These are phyloP conservation scores for Drepanosiphum platanoidis DNA, from an alignment of 2,888 invertebrate species.

Conservation along the genomic window DNA sequence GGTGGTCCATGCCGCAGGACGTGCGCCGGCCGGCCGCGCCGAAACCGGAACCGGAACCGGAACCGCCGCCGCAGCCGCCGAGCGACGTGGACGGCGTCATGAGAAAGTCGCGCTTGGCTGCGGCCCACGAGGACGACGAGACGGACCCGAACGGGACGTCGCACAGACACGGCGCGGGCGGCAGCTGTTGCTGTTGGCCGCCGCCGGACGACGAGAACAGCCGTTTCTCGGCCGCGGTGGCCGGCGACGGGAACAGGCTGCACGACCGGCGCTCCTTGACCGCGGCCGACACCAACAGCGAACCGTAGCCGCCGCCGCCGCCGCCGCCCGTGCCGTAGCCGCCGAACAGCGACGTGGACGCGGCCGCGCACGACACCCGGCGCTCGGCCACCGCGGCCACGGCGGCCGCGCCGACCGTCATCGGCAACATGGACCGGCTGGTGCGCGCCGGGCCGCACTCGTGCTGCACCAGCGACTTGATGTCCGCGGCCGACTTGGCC, in stretches of 20 bases:
- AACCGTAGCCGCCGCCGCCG: constrained; percentile 43
- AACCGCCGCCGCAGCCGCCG: constrained; percentile 35
- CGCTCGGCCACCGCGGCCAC: constrained; percentile 61
- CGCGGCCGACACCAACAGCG: constrained; percentile 36
- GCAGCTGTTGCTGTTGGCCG: constrained; percentile 37
- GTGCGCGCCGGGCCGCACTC: constrained; percentile 64
- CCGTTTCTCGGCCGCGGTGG: constrained; percentile 33
- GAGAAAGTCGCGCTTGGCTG: constrained; percentile 61
- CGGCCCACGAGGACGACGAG: constrained; percentile 47
- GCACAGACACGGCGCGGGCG: constrained; percentile 52
- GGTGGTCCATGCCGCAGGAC: constrained; percentile 62
- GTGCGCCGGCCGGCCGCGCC: constrained; percentile 51
- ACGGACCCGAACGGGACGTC: constrained; percentile 39
- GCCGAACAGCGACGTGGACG: constrained; percentile 7
- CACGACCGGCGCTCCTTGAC: constrained; percentile 63
- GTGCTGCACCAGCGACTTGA: constrained; percentile 75
- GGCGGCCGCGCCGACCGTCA: constrained; percentile 62
- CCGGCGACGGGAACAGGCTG: constrained; percentile 63
- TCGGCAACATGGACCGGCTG: constrained; percentile 65
- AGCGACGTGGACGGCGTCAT: constrained; percentile 60
- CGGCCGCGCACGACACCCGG: constrained; percentile 63
- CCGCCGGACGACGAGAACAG: constrained; percentile 25
- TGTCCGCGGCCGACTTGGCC: constrained; percentile 84
- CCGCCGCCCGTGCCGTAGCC: background rate
- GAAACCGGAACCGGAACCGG: constrained; percentile 27